Evolutionary conservation across 2,113 vertebrate genomes (phyloP), one percentile per base, ranked within the genome.

Genomic region (Procavia capensis): DNA sequence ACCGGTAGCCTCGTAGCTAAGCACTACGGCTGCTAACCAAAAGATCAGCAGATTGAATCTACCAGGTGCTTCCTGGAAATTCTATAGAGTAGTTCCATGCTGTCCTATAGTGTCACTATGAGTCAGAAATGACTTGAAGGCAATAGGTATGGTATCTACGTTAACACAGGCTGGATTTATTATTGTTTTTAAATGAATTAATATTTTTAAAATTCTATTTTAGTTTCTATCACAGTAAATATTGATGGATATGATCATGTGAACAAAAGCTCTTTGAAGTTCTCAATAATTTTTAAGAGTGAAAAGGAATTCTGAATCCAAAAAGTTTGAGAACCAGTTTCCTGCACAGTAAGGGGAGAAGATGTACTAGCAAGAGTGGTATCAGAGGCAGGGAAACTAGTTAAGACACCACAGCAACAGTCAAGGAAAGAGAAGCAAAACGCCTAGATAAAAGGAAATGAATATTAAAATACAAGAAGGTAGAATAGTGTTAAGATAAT

Each of bases 141-240:
- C n/a, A n/a, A n/a, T n/a, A n/a, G n/a, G n/a, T n/a, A n/a, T n/a
- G n/a, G n/a, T n/a, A n/a, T n/a, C n/a, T 24, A 90, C 19, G 34
- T 78, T 92, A 74, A 64, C 6, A 82, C 47, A 34, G 66, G 85
- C 72, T 34, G 43, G 9, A 3, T 74, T 85, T 88, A 66, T 10
- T 88, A 34, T 36, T 72, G 79, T 57, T 45, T 91, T 89, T 22
- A 34, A 91, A 87, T 59, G 31, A 86, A 27, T 64, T 57, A 85
- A 72, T 72, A 63, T 81, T 78, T 79, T n/a, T 0, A 27, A 39
- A 45, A 36, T 78, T 76, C 6, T 70, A 6, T 64, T 92, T 81
- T 78, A 84, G 61, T 68, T 95, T 88, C 41, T 47, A 89, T 27
- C 84, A 54, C 31, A 31, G 34, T 72, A 94, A 81, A 70, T 75